Base-by-base conservation (phyloP, 2,797 vertebrate species). In the Apodemus agrarius region DNA sequence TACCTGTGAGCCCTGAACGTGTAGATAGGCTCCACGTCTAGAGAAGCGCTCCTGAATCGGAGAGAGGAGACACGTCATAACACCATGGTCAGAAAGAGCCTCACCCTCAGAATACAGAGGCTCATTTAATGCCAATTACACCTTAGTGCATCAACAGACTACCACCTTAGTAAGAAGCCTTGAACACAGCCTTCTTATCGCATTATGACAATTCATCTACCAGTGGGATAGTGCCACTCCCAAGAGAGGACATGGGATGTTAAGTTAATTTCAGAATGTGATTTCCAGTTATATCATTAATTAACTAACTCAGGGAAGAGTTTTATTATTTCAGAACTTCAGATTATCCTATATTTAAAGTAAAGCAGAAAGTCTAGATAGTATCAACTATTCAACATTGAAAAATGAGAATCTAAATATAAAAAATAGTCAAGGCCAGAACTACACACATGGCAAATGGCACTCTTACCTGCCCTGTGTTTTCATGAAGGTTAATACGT, bases 1-100 rank as follows among this genome's bases (percentile, higher is more conserved):
- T 98, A 99, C 99, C 98, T 99, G 98, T 99, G 99, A 94, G 99
- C 99, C 97, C 99, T 99, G 98, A 99, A 99, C 1, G 99, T 99
- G 98, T 99, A 99, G 98, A 99, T 99, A 1, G 99, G 99, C 96
- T 99, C 99, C 97, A 99, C 99, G 85, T 99, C 99, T 97, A 99
- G 99, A 96, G 99, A 99, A 3, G 99, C 98, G 97, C 99, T 99
- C 99, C 99, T 99, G 99, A 92, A 97, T 31, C 96, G 83, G 98
- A 98, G 95, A 98, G 16, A 96, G 34, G 95, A 97, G 69, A 93
- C 0, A 13, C 49, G 29, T 90, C n/a, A 88, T n/a, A 88, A 93
- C 79, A 88, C 34, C 14, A 17, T 17, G 17, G 93, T 84, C 81
- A 95, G 59, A 90, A 92, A 13, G 11, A 57, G 61, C 76, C 52